phyloP scores from a whole-genome alignment of 2,888 invertebrate genomes.

The Mantis religiosa region DNA sequence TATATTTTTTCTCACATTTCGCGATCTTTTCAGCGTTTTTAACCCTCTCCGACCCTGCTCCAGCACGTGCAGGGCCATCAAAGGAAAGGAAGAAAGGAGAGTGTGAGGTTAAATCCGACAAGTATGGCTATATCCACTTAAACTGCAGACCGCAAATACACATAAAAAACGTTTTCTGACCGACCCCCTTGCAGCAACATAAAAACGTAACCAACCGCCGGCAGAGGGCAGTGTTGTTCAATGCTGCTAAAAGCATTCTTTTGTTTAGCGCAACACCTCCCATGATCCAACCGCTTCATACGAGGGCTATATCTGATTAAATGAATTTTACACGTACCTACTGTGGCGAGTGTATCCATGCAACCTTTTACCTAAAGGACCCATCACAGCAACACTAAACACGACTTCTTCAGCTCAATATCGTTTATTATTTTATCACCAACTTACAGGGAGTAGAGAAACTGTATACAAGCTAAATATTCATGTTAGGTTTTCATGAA shows the following conservation, averaged over 20 bases:
- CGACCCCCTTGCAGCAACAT: background rate
- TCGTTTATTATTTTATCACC: too few relatives aligned
- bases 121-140: slow-evolving; percentile 2
- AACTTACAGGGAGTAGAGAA: too few relatives aligned
- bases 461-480: too few relatives aligned
- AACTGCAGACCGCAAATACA: background rate
- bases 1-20: background rate
- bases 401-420: too few relatives aligned
- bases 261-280: background rate
- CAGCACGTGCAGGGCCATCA: background rate
- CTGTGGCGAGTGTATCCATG: too few relatives aligned
- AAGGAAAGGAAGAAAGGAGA: background rate
- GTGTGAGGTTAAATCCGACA: background rate
- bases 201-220: background rate
- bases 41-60: background rate
- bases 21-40: background rate
- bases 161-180: slow-evolving; percentile 3
- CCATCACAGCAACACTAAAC: too few relatives aligned
- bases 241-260: background rate
- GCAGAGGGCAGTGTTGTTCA: background rate
- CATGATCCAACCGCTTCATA: background rate
- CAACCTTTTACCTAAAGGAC: too few relatives aligned
- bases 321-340: too few relatives aligned
- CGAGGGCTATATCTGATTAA: too few relatives aligned
- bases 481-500: too few relatives aligned